Conservation (phyloP, 92 coral and sea anemone genomes). For the Ricordea florida region DNA sequence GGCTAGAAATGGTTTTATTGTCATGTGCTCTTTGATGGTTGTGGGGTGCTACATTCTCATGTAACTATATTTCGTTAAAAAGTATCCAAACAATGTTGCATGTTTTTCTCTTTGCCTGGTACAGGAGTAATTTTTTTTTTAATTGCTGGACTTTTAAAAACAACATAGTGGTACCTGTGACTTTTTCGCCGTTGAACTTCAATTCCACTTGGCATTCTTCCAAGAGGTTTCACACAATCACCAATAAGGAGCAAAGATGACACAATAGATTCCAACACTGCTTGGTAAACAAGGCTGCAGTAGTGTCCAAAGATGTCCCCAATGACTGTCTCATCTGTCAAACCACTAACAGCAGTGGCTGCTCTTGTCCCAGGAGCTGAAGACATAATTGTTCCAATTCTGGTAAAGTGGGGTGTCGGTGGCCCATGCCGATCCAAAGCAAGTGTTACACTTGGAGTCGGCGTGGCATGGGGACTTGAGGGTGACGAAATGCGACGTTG, state of each 20-base stretch:
- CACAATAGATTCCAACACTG: constrained; percentile 71
- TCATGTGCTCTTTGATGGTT: too few relatives aligned
- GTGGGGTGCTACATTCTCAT: too few relatives aligned
- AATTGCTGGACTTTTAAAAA: neutral
- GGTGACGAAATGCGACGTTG: constrained; percentile 92
- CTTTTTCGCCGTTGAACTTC: constrained; percentile 45
- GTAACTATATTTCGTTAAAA: neutral
- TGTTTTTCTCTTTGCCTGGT: neutral
- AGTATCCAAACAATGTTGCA: neutral
- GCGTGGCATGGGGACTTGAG: constrained; percentile 78
- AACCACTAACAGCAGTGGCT: constrained; percentile 92
- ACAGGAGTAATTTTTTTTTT: neutral
- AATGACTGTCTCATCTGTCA: constrained; percentile 94
- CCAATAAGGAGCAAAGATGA: constrained; percentile 81
- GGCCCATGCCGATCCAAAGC: constrained; percentile 61
- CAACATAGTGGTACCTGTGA: neutral
- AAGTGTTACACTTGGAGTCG: constrained; percentile 73
- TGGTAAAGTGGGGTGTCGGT: constrained; percentile 67
- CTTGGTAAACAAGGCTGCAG: constrained; percentile 87
- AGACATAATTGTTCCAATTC: constrained; percentile 76
- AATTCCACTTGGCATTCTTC: constrained; percentile 76
- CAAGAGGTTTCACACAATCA: constrained; percentile 89
- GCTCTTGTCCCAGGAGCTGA: constrained; percentile 80
- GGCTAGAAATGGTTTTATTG: too few relatives aligned
- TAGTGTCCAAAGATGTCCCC: constrained; percentile 96